phyloP scores from a whole-genome alignment of 2,113 vertebrate genomes.

The Tragelaphus strepsiceros region DNA sequence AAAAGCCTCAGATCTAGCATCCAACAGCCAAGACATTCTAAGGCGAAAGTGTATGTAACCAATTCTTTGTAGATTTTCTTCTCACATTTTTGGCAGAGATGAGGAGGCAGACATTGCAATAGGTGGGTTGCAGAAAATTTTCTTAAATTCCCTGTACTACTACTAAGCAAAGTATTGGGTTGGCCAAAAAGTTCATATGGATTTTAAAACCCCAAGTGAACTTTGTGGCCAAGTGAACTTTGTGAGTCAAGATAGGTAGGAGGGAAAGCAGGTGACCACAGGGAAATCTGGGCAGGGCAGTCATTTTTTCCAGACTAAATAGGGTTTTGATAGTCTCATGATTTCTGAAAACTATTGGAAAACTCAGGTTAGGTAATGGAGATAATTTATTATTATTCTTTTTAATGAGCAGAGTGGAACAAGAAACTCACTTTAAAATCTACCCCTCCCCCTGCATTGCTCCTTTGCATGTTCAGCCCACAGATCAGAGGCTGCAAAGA shows the following conservation, averaged over 20 bases:
- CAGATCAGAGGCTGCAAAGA: not conserved
- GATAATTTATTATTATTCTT: not conserved
- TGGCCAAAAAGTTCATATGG: not conserved
- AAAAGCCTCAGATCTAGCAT: not conserved
- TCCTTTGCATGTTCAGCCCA: not conserved
- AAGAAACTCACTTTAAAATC: not conserved
- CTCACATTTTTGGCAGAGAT: not conserved
- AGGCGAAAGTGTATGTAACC: not conserved
- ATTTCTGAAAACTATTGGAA: not conserved
- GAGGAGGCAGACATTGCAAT: not conserved
- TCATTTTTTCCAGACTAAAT: not conserved
- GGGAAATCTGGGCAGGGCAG: not conserved
- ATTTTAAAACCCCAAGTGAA: not conserved
- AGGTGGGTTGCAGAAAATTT: not conserved
- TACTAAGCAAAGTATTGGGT: not conserved
- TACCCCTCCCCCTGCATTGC: not conserved
- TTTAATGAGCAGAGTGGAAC: not conserved
- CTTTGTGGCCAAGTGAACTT: not conserved
- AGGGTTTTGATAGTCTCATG: not conserved
- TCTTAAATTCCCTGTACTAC: not conserved
- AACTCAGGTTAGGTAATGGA: not conserved
- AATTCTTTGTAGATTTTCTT: not conserved
- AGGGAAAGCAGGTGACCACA: not conserved
- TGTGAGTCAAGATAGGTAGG: not conserved
- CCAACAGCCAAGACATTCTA: not conserved